These are phyloP conservation scores for Perithous albicinctus DNA, from an alignment of 2,888 invertebrate genomes.

Conservation along the genomic window DNA sequence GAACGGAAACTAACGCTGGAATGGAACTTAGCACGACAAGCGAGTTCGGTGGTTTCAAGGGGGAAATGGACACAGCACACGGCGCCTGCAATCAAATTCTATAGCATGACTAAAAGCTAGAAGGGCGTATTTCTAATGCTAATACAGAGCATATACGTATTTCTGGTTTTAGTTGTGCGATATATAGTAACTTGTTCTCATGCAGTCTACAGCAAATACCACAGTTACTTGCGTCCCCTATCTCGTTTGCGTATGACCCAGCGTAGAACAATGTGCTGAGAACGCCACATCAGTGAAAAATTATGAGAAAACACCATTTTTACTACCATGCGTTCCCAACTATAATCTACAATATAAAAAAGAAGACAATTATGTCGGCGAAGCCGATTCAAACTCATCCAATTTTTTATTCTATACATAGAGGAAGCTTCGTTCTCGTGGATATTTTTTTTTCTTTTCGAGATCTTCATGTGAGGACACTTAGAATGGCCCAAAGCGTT, in stretches of 20 bases:
- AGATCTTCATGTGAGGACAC: too few species aligned
- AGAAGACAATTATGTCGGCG: not conserved
- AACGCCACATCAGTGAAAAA: constrained; percentile 6
- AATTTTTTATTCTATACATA: too few species aligned
- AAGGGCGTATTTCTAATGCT: not conserved
- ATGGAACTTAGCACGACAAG: constrained; percentile 40
- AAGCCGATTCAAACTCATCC: too few species aligned
- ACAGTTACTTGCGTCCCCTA: constrained; percentile 7
- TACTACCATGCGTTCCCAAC: not conserved
- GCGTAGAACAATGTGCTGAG: constrained; percentile 38
- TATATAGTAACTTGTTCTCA: not conserved
- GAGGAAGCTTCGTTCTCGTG: too few species aligned
- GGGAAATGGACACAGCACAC: not conserved
- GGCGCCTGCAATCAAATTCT: constrained; percentile 4
- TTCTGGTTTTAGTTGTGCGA: not conserved
- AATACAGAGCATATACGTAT: not conserved
- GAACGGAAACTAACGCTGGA: constrained; percentile 56
- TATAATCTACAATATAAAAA: not conserved
- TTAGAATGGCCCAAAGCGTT: too few species aligned
- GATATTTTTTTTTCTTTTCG: too few species aligned
- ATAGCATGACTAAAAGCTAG: not conserved
- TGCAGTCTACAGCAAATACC: not conserved
- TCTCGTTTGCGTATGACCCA: constrained; percentile 34
- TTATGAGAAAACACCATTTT: constrained; percentile 11
- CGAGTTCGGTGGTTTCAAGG: not conserved